Evolutionary conservation across 2,113 vertebrate genomes (phyloP).

Genomic region (Laticauda laticaudata): DNA sequence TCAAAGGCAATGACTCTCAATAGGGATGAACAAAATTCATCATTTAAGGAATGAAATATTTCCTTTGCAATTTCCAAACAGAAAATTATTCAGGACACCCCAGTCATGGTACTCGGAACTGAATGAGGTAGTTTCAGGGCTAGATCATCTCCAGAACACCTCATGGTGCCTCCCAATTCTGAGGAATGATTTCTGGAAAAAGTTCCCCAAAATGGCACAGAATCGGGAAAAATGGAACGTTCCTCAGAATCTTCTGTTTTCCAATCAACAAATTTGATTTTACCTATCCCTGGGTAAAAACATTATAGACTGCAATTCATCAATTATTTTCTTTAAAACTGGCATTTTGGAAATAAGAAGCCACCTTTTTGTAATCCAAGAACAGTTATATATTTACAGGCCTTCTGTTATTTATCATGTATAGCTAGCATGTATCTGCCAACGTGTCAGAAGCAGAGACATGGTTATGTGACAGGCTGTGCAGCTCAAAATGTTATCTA

Average conservation of each 20-base stretch:
- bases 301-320: not conserved
- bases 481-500: not conserved
- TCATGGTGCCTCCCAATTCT: not conserved
- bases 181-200: not conserved
- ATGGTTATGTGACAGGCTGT: not conserved
- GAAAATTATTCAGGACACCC: not conserved
- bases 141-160: not conserved
- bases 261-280: not conserved
- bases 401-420: not conserved
- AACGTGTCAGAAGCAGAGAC: not conserved
- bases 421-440: not conserved
- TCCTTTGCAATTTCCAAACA: not conserved
- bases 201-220: not conserved
- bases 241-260: not conserved
- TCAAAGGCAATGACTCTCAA: not conserved
- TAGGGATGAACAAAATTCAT: not conserved
- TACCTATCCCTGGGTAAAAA: not conserved
- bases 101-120: not conserved
- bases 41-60: not conserved
- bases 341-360: not conserved
- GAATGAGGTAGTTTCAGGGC: not conserved
- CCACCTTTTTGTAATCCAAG: not conserved
- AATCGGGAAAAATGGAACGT: not conserved
- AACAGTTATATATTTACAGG: not conserved
- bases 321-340: not conserved